These are phyloP conservation scores for Drosophila gaucha DNA, from an alignment of 2,888 invertebrate species.

Conservation along the genomic window DNA sequence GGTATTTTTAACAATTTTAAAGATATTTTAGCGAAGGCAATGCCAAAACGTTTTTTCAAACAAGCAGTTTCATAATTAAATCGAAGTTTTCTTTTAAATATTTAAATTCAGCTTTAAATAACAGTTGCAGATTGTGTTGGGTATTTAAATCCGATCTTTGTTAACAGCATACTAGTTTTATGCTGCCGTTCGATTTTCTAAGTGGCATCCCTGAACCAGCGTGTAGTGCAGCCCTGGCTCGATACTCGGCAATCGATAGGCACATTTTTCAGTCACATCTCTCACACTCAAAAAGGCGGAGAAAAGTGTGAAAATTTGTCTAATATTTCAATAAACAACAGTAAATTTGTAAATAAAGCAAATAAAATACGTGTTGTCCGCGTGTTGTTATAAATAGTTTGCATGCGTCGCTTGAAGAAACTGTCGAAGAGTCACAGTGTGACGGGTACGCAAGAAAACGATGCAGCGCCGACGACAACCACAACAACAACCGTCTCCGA, in stretches of 20 bases:
- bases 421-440: constrained; percentile 70
- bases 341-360: constrained; percentile 25
- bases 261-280: constrained; percentile 34
- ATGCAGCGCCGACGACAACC: constrained; percentile 32
- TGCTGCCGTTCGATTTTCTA: neutral
- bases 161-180: neutral
- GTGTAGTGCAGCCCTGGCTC: constrained; percentile 25
- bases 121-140: neutral
- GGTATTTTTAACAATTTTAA: no score
- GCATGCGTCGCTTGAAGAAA: constrained; percentile 72
- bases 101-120: neutral
- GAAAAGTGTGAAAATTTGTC: constrained; percentile 59
- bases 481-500: constrained; percentile 18
- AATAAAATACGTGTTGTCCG: constrained; percentile 22
- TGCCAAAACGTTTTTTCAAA: no score
- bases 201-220: neutral
- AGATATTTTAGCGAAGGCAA: no score
- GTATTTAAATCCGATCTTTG: neutral
- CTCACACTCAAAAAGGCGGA: constrained; percentile 47
- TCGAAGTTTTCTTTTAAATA: neutral
- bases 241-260: constrained; percentile 42
- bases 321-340: constrained; percentile 42
- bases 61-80: no score
- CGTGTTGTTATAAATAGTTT: constrained; percentile 35
- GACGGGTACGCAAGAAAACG: constrained; percentile 57